phyloP scores from a whole-genome alignment of 2,888 invertebrate genomes.

The Allacma fusca region DNA sequence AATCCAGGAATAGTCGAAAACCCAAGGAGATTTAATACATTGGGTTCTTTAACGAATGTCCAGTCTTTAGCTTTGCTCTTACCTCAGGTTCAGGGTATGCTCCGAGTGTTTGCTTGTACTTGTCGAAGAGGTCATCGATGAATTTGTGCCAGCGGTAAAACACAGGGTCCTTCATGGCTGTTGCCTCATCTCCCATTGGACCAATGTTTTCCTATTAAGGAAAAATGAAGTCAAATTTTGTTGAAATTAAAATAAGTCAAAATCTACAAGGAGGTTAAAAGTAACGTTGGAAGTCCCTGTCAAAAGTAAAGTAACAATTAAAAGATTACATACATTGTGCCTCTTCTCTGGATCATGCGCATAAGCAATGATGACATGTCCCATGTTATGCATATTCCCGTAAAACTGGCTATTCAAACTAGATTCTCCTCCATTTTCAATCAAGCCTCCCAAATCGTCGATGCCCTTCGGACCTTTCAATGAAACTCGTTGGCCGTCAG shows the following conservation, averaged over 20 bases:
- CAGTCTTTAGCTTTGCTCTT: too few species aligned
- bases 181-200: conserved; percentile 83
- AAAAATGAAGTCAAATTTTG: conserved; percentile 2
- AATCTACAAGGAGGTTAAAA: too few species aligned
- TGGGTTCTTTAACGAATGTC: too few species aligned
- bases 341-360: conserved; percentile 83
- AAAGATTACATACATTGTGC: conserved; percentile 69
- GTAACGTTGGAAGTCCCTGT: too few species aligned
- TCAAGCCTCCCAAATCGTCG: conserved; percentile 80
- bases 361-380: conserved; percentile 79
- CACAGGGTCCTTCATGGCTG: conserved; percentile 85
- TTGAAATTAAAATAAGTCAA: too few species aligned
- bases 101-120: conserved; percentile 75
- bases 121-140: conserved; percentile 79
- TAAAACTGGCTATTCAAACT: conserved; percentile 63
- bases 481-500: conserved; percentile 67
- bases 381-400: conserved; percentile 77
- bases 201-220: conserved; percentile 77
- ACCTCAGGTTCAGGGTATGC: conserved; percentile 67
- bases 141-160: conserved; percentile 87
- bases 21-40: too few species aligned
- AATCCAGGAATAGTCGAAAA: conserved; percentile 45
- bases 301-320: too few species aligned
- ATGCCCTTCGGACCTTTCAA: conserved; percentile 77
- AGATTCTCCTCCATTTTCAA: conserved; percentile 74